Conservation (phyloP, 2,888 invertebrate genomes). For the Noctua janthina region DNA sequence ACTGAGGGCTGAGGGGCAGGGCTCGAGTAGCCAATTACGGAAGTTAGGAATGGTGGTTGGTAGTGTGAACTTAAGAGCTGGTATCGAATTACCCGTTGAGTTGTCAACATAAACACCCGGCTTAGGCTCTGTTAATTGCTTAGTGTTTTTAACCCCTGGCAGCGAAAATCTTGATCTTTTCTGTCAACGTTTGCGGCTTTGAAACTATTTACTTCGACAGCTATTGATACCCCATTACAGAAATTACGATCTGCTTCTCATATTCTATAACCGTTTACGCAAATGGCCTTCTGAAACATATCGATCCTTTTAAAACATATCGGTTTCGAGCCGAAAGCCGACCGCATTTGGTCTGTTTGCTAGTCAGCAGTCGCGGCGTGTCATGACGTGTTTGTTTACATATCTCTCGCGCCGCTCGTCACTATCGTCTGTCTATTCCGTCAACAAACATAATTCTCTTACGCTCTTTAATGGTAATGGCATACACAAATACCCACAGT, state of each 20-base stretch:
- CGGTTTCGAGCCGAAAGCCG: conserved; percentile 35
- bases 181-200: background rate
- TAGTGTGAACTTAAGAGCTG: conserved; percentile 57
- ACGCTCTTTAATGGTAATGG: conserved; percentile 67
- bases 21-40: conserved; percentile 71
- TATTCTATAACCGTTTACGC: conserved; percentile 15
- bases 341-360: conserved; percentile 35
- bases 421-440: conserved; percentile 77
- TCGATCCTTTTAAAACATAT: conserved; percentile 58
- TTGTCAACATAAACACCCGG: conserved; percentile 49
- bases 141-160: conserved; percentile 26
- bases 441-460: conserved; percentile 79
- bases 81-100: conserved; percentile 61
- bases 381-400: conserved; percentile 77
- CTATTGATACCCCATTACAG: conserved; percentile 7
- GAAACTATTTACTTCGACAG: background rate
- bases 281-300: no score
- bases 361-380: conserved; percentile 73
- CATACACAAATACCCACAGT: conserved; percentile 62
- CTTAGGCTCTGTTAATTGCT: conserved; percentile 30
- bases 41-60: conserved; percentile 58
- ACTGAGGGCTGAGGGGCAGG: conserved; percentile 61
- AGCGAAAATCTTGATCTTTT: background rate
- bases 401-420: conserved; percentile 71
- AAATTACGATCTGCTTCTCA: conserved; percentile 16